Base-by-base conservation (phyloP, 92 coral and sea anemone genomes). In the Pocillopora grandis region DNA sequence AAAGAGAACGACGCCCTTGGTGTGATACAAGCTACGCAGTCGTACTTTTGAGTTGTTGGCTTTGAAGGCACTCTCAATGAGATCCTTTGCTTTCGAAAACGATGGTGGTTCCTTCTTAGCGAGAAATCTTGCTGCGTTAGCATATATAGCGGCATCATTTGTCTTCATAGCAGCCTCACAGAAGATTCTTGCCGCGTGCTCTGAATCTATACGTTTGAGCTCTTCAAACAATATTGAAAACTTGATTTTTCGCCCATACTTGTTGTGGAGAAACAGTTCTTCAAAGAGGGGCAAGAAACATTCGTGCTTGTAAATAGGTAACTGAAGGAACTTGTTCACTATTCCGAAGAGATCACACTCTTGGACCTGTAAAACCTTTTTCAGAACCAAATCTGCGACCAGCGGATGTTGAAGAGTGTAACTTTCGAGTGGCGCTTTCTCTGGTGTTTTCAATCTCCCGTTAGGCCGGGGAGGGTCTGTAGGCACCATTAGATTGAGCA, bases 151-250 rank as follows among this genome's bases (percentile, higher is more conserved):
- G 17, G 92, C 84, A 65, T 95, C 96, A 15, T 85, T 79, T 15
- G 95, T 95, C 84, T 88, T 90, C 75, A 55, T 75, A 12, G 95
- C 96, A 0, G 96, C 94, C 21, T 85, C 87, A 23, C 92, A 75
- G 66, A 95, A 90, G 3, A 85, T 62, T 18, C 85, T 80, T 35
- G 93, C 95, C 21, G 98, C 98, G 10, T 82, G 89, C 0, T 72
- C 62, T 1, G 70, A 83, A 71, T 87, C 74, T 10, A 68, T 69
- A 1, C 17, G 80, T 35, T 77, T 90, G 0, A 95, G 72, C 49
- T 90, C 93, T 69, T 95, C 93, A 62, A 95, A 92, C 1, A 95
- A 93, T 14, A 85, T 18, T 2, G 98, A 91, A 83, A 95, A 95
- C 65, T 90, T 90, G 0, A 81, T 89, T 14, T 75, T 84, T 7